Percentiles rank a stretch among this genome's conserved stretches.
Evolutionary conservation across 2,888 invertebrate genomes (phyloP).

Genomic region (Amphiduros pacificus): DNA sequence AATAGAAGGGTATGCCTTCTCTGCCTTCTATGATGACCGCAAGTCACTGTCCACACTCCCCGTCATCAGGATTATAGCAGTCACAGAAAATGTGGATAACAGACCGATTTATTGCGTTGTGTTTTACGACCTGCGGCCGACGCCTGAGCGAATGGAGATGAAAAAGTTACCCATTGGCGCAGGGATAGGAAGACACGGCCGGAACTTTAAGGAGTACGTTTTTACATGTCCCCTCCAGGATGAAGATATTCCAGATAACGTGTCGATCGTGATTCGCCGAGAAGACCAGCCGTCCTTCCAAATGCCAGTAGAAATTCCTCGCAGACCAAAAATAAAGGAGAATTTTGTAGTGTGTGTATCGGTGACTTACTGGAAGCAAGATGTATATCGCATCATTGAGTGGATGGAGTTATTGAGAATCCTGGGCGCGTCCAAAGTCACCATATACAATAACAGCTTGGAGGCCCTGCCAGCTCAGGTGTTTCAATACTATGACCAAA

Average conservation of each 20-base stretch:
- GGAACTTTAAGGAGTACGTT: constrained; percentile 12
- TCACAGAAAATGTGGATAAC: constrained; percentile 11
- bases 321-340: neutral
- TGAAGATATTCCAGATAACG: constrained; percentile 6
- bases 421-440: constrained; percentile 5
- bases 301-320: constrained; percentile 18
- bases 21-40: constrained; percentile 24
- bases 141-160: neutral
- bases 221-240: constrained; percentile 2
- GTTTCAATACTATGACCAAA: constrained; percentile 4
- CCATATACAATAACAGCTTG: constrained; percentile 18
- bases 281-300: neutral
- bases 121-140: constrained; percentile 2
- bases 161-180: constrained; percentile 16
- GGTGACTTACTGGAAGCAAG: constrained; percentile 24
- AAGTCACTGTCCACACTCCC: constrained; percentile 10
- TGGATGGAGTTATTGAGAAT: constrained; percentile 12
- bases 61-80: constrained; percentile 9
- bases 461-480: neutral
- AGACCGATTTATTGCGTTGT: constrained; percentile 9
- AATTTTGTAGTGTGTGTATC: constrained; percentile 24
- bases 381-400: constrained; percentile 14
- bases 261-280: neutral
- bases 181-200: constrained; percentile 2
- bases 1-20: constrained; percentile 9